Conservation (phyloP, 2,888 invertebrate genomes). For the Pristionchus entomophagus region DNA sequence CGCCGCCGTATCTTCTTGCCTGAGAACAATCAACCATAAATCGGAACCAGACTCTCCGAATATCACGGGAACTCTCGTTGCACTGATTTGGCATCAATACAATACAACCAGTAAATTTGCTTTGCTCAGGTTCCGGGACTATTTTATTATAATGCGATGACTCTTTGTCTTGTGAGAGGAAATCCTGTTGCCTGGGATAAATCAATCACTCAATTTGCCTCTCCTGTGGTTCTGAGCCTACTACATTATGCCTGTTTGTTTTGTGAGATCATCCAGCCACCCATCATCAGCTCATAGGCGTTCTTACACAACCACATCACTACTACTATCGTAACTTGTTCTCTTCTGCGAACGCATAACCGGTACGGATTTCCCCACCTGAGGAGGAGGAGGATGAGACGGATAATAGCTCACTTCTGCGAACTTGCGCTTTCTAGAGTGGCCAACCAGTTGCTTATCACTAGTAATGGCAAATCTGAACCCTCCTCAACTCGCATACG, state of each 20-base stretch:
- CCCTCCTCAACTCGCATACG: too few relatives aligned
- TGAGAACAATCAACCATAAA: background rate
- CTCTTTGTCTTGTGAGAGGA: too few relatives aligned
- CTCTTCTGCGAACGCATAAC: constrained; percentile 30
- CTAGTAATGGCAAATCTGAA: too few relatives aligned
- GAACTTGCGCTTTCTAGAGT: constrained; percentile 40
- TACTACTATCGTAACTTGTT: constrained; percentile 1
- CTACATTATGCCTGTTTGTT: too few relatives aligned
- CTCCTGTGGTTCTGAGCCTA: too few relatives aligned
- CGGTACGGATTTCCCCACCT: background rate
- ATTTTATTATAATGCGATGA: too few relatives aligned
- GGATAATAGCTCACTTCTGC: constrained; percentile 6
- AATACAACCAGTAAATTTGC: too few relatives aligned
- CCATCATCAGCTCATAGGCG: constrained; percentile 5
- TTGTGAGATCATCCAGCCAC: constrained; percentile 1
- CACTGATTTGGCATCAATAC: too few relatives aligned
- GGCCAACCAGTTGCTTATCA: background rate
- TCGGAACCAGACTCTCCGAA: background rate
- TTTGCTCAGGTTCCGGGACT: too few relatives aligned
- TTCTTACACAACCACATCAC: constrained; percentile 33
- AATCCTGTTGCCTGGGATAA: too few relatives aligned
- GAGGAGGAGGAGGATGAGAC: background rate
- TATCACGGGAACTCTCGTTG: too few relatives aligned
- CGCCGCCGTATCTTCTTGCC: constrained; percentile 40
- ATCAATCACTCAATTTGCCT: too few relatives aligned